Base-by-base conservation (phyloP, 2,888 invertebrate species). In the Dicycla oo region DNA sequence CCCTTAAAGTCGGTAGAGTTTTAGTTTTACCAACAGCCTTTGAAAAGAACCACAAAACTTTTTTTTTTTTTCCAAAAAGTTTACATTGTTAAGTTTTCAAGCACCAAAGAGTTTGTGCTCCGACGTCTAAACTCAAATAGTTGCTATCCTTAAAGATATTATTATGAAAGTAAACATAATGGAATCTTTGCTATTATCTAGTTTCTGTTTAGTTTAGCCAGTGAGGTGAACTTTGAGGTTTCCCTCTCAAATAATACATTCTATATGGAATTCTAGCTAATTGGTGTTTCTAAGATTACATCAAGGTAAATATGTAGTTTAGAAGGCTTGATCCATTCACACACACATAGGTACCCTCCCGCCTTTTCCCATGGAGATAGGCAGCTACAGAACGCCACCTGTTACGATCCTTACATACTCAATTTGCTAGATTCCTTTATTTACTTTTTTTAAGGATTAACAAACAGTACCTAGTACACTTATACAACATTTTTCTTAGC, bases 151-250 rank as follows among this genome's bases (percentile, higher is more conserved):
- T 72, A 64, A 26, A 20, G 43, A 67, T 56, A 57, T 63, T 83
- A 67, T 81, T 72, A 70, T 30, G 47, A 81, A 61, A 68, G 68
- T 63, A 72, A 81, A 84, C 73, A 75, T 26, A 62, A 43, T 23
- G 8, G 43, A 66, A 76, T 82, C 78, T 63, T 62, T 72, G 79
- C 75, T 81, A 81, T 82, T 78, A 75, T 78, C 78, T 67, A 60
- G 75, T 80, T 80, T 70, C 65, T 81, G 60, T 78, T 75, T 73
- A 80, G 76, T 84, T 85, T 80, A 78, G 74, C 74, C 76, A 81
- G 51, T 69, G 66, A 81, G 81, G 73, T 82, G 74, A 78, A 84
- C 56, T 83, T 80, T 54, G 72, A 68, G 68, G 60, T 53, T 69
- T 56, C n/a, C 51, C 60, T 60, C 20, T 61, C 54, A 34, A 69